Conservation (phyloP, 2,113 vertebrate genomes). For the Chaetops frenatus region DNA sequence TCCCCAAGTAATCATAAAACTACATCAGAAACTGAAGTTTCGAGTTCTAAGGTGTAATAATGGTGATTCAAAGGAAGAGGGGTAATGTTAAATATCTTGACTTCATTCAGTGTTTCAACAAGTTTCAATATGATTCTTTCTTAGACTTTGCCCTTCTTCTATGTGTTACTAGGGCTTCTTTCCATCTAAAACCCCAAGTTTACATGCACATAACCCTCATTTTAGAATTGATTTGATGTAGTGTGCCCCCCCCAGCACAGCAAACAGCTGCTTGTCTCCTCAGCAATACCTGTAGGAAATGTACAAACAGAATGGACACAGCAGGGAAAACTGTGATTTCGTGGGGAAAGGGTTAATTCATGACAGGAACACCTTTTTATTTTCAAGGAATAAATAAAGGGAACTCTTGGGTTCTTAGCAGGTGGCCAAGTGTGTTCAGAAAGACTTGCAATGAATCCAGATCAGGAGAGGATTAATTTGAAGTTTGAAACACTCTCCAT, state of each 20-base stretch:
- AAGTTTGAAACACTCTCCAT: neutral
- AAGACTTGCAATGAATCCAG: neutral
- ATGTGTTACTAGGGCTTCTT: neutral
- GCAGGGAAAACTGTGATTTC: neutral
- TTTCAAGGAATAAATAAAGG: neutral
- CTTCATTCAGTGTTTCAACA: neutral
- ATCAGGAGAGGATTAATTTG: neutral
- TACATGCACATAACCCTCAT: neutral
- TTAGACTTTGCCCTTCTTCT: neutral
- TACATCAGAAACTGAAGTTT: neutral
- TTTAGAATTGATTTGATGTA: neutral
- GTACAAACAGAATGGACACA: neutral
- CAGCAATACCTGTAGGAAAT: neutral
- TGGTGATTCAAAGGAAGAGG: neutral
- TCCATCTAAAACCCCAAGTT: neutral
- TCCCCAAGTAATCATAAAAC: neutral
- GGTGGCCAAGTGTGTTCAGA: neutral
- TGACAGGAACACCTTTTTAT: neutral
- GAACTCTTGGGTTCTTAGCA: neutral
- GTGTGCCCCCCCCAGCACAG: rapidly evolving
- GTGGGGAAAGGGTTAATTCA: neutral
- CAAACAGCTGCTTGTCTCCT: neutral
- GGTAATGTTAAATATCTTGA: neutral
- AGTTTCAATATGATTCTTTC: neutral
- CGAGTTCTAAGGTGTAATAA: neutral